phyloP scores from a whole-genome alignment of 2,888 invertebrate genomes.

The Allacma fusca region DNA sequence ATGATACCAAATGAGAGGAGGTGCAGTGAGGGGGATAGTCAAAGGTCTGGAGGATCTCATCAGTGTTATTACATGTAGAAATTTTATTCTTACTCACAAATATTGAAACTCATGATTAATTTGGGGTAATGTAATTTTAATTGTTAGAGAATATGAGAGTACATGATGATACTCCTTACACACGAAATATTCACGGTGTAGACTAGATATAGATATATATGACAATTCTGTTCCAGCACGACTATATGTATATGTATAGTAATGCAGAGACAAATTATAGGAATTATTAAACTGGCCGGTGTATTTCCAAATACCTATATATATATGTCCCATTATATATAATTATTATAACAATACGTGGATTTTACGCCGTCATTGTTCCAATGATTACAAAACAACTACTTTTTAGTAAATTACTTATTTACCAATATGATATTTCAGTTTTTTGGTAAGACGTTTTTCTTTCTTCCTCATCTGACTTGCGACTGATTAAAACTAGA shows the following conservation, averaged over 20 bases:
- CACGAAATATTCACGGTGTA: neutral
- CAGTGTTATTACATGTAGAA: constrained; percentile 4
- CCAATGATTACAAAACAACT: constrained; percentile 7
- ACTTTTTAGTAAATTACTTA: neutral
- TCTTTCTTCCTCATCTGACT: neutral
- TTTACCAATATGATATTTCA: neutral
- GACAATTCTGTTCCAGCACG: constrained; percentile 1
- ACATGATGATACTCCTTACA: neutral
- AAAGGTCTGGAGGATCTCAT: neutral
- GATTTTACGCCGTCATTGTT: neutral
- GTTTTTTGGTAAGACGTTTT: constrained; percentile 1
- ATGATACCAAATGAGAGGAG: too few species aligned
- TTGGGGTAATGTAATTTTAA: neutral
- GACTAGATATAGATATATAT: neutral
- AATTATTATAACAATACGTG: neutral
- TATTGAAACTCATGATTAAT: constrained; percentile 9
- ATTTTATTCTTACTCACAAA: constrained; percentile 9
- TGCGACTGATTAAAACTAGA: neutral
- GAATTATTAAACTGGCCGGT: neutral
- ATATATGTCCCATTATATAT: too few species aligned
- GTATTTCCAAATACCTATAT: neutral
- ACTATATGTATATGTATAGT: neutral
- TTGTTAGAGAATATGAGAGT: neutral
- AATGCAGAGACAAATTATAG: neutral
- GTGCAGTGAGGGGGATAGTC: too few species aligned